Evolutionary conservation across 2,888 invertebrate genomes (phyloP), one percentile per base, ranked within the genome.

Genomic region (Dryococelus australis): DNA sequence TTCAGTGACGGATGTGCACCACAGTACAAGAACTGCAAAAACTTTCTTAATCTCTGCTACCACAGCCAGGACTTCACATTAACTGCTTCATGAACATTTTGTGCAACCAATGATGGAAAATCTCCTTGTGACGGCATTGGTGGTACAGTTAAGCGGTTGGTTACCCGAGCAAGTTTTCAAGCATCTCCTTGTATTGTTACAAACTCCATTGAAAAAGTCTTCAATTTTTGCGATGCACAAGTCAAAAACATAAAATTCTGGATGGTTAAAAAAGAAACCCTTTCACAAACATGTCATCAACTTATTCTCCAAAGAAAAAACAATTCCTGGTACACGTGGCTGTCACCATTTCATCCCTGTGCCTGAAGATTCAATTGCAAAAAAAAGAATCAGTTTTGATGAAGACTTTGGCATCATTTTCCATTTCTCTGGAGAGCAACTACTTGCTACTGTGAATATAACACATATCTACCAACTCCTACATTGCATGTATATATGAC

Each of bases 61-160:
- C 83, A 83, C 83, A 83, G 43, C 83, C 83, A 83, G 12, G 83
- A 83, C 83, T 83, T 83, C 26, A 24, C 83, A 35, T 83, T 83
- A 28, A 35, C 43, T 83, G 83, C 83, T 6, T 35, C 83, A 83
- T 83, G 83, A 27, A 27, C 83, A 27, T 83, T 83, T 83, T 83
- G n/a, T 83, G 83, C 83, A 16, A 83, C 83, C 24, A 83, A 13
- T 27, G 27, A 83, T 43, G 43, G 83, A 26, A 83, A 83, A 83
- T 83, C 83, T 16, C 83, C 83, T 83, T 83, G 83, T 83, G 83
- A 83, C 83, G 43, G 83, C 83, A 83, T 83, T 83, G 83, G 83
- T 83, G 83, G 28, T 35, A 81, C 81, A 81, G 81, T 27, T 81
- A 81, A 83, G 83, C 83, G 83, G 83, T 27, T 83, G 83, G 83